phyloP scores from a whole-genome alignment of 2,888 invertebrate genomes.

The Plebejus argus region DNA sequence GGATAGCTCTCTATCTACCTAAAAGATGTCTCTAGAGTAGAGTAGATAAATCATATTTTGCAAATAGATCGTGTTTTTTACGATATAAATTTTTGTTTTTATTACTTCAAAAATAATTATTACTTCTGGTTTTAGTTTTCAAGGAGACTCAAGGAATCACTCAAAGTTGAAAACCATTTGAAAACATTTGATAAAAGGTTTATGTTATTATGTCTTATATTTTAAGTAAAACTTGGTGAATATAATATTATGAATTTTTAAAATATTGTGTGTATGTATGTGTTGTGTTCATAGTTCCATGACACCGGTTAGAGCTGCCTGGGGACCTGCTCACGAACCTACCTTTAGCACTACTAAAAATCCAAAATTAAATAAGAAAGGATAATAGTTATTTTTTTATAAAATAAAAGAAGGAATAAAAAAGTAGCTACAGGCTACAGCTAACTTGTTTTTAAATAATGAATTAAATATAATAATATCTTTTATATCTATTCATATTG shows the following conservation, averaged over 20 bases:
- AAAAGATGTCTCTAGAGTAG: no score
- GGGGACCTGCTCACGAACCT: neutral
- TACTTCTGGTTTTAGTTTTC: neutral
- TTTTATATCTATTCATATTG: neutral
- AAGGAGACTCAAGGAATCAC: slow-evolving; percentile 1
- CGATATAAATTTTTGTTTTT: neutral
- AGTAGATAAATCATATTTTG: no score
- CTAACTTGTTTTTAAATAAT: no score
- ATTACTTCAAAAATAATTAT: neutral
- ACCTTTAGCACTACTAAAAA: neutral
- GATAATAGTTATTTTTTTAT: neutral
- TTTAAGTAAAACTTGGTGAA: neutral
- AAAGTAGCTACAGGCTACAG: no score
- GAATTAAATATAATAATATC: no score
- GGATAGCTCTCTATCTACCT: no score
- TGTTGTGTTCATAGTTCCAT: neutral
- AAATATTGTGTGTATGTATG: neutral
- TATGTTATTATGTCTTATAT: neutral
- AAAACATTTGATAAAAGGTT: neutral
- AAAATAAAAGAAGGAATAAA: no score
- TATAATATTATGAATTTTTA: neutral
- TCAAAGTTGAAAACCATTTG: neutral
- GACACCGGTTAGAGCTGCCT: neutral
- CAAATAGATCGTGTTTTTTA: no score
- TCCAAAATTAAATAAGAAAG: neutral